phyloP scores from a whole-genome alignment of 2,797 vertebrate species.

The Xerus rutilus region DNA sequence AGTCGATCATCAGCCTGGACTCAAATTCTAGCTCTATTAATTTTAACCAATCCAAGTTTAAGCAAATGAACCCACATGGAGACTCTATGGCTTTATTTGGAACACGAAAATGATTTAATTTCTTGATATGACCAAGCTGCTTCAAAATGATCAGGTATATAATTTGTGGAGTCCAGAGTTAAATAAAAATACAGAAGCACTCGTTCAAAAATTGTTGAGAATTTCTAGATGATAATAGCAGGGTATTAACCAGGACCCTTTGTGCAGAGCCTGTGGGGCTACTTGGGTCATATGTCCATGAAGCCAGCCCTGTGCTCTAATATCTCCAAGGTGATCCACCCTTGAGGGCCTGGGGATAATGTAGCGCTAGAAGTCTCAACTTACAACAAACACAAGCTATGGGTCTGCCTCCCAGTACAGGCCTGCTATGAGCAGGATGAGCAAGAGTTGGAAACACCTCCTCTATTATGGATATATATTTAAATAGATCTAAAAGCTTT shows the following conservation, averaged over 20 bases:
- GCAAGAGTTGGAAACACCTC: not conserved
- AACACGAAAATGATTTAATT: not conserved
- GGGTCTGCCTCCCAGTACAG: fast-evolving
- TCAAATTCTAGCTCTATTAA: not conserved
- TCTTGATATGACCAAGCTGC: not conserved
- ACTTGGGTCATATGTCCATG: fast-evolving
- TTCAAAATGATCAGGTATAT: not conserved
- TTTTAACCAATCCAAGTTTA: not conserved
- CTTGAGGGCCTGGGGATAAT: not conserved
- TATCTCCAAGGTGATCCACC: not conserved
- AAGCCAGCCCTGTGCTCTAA: not conserved
- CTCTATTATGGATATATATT: not conserved
- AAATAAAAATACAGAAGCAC: not conserved
- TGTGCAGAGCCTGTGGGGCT: not conserved
- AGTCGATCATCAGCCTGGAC: not conserved
- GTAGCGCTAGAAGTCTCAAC: not conserved
- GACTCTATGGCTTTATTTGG: not conserved
- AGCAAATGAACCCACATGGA: not conserved
- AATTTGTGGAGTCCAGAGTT: not conserved
- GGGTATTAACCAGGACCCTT: not conserved
- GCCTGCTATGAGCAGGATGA: not conserved
- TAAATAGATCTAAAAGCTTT: not conserved
- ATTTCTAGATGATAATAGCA: not conserved
- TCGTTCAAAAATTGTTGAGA: not conserved
- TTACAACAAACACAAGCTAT: not conserved